Base-by-base conservation (phyloP, 2,888 invertebrate genomes). In the Achlya flavicornis region DNA sequence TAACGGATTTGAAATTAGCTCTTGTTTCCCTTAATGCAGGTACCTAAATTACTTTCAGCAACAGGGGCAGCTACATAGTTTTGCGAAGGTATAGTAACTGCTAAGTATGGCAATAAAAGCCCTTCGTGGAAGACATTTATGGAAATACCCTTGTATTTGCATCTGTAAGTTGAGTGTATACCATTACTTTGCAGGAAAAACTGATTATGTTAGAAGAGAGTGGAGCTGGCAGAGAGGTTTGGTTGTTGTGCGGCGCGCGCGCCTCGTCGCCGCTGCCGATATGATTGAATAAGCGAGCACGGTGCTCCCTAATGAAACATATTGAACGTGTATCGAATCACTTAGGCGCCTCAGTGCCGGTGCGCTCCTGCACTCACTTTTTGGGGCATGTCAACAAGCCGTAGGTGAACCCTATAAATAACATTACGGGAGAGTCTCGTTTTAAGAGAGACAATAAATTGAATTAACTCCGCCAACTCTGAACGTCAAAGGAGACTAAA, bases 281-380 rank as follows among this genome's bases (percentile, higher is more conserved):
- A 87, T 93, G 90, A 93, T 93, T 92, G 89, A 93, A 93, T 93
- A 91, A 93, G 86, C 90, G 87, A 86, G 83, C 87, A 82, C 86
- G 86, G 88, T 76, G 82, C 86, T 88, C 81, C 87, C 86, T 93
- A 93, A 93, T 93, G 92, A 93, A 93, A 93, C 92, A 92, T 93
- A 93, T 93, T 92, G 93, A 92, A 91, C 89, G 87, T 91, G 91
- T 93, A 93, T 93, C 90, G 92, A 92, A 91, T 91, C 93, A 93
- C 93, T 93, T 93, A 93, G 91, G 83, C 84, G 75, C 77, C 53
- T 53, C 53, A 53, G 53, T 53, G 76, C 81, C 81, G 84, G 84
- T 89, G 89, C 89, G 90, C 89, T 88, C 79, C 87, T 90, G 90
- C 90, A 90, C 87, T 89, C 88, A 83, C 87, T 88, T 90, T 89